Percentiles rank a stretch among this genome's conserved stretches.
These are phyloP conservation scores for Drosophila kepulauana DNA, from an alignment of 1,140 invertebrate genomes.

Conservation along the genomic window DNA sequence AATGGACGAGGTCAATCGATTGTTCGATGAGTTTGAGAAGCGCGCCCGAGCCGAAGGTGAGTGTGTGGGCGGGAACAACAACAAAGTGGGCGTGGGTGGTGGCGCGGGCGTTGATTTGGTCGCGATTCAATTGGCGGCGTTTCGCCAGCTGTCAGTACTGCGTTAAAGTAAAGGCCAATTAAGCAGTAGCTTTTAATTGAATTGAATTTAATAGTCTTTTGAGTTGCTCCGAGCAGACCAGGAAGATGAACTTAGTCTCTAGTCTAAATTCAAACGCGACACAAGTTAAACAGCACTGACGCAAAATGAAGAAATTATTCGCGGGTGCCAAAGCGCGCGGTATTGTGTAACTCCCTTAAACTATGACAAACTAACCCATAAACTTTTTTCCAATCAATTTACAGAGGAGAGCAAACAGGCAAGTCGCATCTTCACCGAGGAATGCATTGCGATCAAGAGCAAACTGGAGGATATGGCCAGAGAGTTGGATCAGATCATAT, in stretches of 20 bases:
- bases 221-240: conserved; percentile 36
- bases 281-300: conserved; percentile 34
- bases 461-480: conserved; percentile 94
- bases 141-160: conserved; percentile 69
- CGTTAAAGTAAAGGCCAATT: conserved; percentile 31
- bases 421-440: conserved; percentile 93
- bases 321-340: conserved; percentile 73
- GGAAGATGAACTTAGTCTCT: conserved; percentile 66
- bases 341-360: conserved; percentile 21
- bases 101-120: conserved; percentile 36
- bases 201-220: conserved; percentile 59
- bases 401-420: conserved; percentile 95
- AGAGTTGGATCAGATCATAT: conserved; percentile 91
- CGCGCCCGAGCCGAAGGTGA: conserved; percentile 92
- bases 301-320: conserved; percentile 76
- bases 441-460: conserved; percentile 92
- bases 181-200: conserved; percentile 66
- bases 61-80: conserved; percentile 33
- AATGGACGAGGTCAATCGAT: conserved; percentile 97
- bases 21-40: conserved; percentile 97
- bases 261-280: conserved; percentile 33
- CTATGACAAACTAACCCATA: not conserved
- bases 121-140: conserved; percentile 70
- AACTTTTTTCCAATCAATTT: not conserved
- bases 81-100: conserved; percentile 8